A percentile compares a stretch with the other conserved stretches of the same genome.
phyloP scores from a whole-genome alignment of 2,888 invertebrate species.

The Sepiola atlantica region DNA sequence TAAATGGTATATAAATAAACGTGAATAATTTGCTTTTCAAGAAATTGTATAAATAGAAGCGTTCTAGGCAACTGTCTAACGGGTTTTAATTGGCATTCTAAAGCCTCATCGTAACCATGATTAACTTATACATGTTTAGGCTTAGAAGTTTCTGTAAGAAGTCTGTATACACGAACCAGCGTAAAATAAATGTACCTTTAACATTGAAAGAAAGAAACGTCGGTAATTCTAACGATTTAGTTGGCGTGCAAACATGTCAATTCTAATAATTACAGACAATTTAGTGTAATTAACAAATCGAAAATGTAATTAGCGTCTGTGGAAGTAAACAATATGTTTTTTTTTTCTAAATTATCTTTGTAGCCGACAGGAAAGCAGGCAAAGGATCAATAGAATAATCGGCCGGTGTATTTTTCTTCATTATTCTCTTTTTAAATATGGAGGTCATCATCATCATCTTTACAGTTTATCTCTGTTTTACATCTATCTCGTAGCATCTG shows the following conservation, averaged over 20 bases:
- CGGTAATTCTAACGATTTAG: background rate
- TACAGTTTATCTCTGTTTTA: background rate
- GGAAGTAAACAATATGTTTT: background rate
- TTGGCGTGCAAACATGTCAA: background rate
- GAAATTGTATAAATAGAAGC: no score
- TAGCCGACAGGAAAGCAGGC: background rate
- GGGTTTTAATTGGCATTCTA: no score
- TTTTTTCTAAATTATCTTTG: conserved; percentile 8
- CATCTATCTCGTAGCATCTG: background rate
- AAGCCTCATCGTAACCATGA: no score
- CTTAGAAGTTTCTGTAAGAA: no score
- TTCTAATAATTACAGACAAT: conserved; percentile 2
- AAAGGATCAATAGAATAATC: background rate
- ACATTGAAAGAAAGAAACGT: background rate
- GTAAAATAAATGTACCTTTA: background rate
- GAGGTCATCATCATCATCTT: background rate
- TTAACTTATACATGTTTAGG: no score
- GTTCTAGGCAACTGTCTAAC: no score
- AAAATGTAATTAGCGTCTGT: background rate
- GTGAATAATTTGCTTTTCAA: no score
- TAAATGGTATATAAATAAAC: no score
- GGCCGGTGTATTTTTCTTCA: background rate
- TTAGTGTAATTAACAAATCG: conserved; percentile 17
- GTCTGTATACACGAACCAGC: no score
- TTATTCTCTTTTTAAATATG: background rate